Evolutionary conservation across 2,113 vertebrate species (phyloP), one percentile per base, ranked within the genome.

Genomic region (Pollimyrus isidori): DNA sequence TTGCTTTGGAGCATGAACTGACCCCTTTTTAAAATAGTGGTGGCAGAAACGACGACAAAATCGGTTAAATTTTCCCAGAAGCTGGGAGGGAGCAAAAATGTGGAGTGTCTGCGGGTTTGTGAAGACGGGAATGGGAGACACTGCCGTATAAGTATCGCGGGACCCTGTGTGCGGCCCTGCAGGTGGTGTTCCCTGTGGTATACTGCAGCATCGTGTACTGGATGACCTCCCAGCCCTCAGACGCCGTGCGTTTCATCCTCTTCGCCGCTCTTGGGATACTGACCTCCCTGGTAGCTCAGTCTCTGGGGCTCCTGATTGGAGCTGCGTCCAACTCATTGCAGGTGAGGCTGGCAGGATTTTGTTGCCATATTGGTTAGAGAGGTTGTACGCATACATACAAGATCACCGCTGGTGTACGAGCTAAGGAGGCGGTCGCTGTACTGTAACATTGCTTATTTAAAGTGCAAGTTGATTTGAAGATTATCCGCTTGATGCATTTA

Each of bases 121-220:
- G 58, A 35, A 5, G 73, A 39, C 35, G 6, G 2, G 35, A 19
- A 19, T 84, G n/a, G 62, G 21, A 15, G 30, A 13, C 26, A 26
- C 10, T 84, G 42, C 80, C 10, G 82, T 84, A 23, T 11, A n/a
- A 84, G 7, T 48, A 48, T 56, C 85, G 30, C 46, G 11, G 30
- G 26, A 89, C 2, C 7, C 15, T n/a, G 65, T 53, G 2, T 95
- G 9, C 95, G 96, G 89, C 93, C 95, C 82, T 95, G 96, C 85
- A 97, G 93, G 83, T 93, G 1, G 87, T 92, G 23, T 97, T 97
- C 93, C 97, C 97, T 0, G 95, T 97, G 92, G 96, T 96, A 26
- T 97, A 97, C 93, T 97, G 97, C 94, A 97, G 97, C 90, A 97
- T 97, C 2, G 97, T 97, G 48, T 97, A 97, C 92, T 97, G 97